Conservation (phyloP, 2,888 invertebrate species). For the Fragum sueziense region DNA sequence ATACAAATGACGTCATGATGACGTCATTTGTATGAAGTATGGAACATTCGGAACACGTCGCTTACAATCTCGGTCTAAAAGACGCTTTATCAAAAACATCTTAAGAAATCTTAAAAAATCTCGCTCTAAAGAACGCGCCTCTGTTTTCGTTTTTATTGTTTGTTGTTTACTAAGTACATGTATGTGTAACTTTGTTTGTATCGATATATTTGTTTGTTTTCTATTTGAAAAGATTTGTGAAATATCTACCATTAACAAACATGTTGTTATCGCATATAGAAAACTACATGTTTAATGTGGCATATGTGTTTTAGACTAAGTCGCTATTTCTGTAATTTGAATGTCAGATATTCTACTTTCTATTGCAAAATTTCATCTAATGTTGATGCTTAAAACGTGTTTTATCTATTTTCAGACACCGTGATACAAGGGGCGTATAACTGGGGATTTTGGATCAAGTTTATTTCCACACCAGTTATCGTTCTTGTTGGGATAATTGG, state of each 20-base stretch:
- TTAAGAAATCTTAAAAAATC: too few species aligned
- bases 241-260: too few species aligned
- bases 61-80: too few species aligned
- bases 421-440: neutral
- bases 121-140: too few species aligned
- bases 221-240: neutral
- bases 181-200: neutral
- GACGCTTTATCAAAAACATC: too few species aligned
- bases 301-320: neutral
- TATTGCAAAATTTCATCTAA: neutral
- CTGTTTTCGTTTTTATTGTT: too few species aligned
- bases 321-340: neutral
- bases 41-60: too few species aligned
- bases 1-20: too few species aligned
- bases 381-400: neutral
- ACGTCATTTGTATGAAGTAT: too few species aligned
- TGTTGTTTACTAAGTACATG: neutral
- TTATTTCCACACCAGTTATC: constrained; percentile 72
- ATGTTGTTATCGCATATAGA: neutral
- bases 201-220: neutral
- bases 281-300: neutral
- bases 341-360: neutral
- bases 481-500: constrained; percentile 76
- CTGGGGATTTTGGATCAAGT: constrained; percentile 75
- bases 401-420: neutral